Evolutionary conservation across 2,888 invertebrate species (phyloP), one percentile per base, ranked within the genome.

Genomic region (Sinohyriopsis cumingii): DNA sequence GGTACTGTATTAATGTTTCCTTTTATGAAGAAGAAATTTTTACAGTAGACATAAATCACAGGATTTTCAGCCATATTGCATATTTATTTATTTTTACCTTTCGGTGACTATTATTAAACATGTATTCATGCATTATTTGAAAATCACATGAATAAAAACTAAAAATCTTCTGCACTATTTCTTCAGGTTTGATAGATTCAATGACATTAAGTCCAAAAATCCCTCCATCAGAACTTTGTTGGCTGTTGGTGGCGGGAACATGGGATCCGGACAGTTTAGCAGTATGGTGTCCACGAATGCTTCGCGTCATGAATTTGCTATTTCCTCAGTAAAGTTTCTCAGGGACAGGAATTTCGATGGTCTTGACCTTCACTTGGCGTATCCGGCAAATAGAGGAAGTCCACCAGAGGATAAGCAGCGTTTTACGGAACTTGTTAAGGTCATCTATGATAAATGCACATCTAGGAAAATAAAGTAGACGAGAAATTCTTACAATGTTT

Each of bases 231-330:
- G 96, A 86, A 94, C 95, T 0, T 92, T 95, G 6, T 91, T 98
- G 54, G 96, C 95, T 1, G 89, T 98, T 67, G 98, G 98, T 20
- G 98, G 98, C 1, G 97, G 97, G 97, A 96, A 96, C 0, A 96
- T 97, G 89, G 97, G 96, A 0, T 93, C 94, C 0, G 94, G 93
- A 45, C 93, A 84, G 9, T 88, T 88, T 73, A 82, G 84, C 6
- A 55, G 69, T 12, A 85, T 89, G 84, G 85, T 85, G 22, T 68
- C 81, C 7, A 75, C 82, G 0, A 68, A 63, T 12, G 76, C 75
- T 12, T 80, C 75, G 69, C 71, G 85, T 9, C 66, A 67, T 20
- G 81, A 82, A 22, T 88, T 88, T 69, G 82, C 84, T 19, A 68
- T 62, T 12, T 77, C 77, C 3, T 63, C 81, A 18, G 79, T 87